These are phyloP conservation scores for Zaprionus tsacasi DNA, from an alignment of 1,140 invertebrate genomes.

Conservation along the genomic window DNA sequence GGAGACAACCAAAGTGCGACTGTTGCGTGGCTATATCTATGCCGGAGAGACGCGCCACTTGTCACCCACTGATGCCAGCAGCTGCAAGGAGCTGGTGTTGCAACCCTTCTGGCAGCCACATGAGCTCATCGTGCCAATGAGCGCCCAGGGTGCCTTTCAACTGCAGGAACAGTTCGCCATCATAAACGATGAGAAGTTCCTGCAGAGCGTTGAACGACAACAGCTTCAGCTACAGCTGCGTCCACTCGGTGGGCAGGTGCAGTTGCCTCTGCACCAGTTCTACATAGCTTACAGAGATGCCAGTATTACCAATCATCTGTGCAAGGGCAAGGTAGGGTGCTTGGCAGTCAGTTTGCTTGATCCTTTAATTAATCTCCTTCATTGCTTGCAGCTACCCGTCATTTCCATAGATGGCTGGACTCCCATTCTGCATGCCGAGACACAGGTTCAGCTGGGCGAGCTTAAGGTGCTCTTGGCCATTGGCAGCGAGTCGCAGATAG, in stretches of 20 bases:
- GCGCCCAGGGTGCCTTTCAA: conserved; percentile 40
- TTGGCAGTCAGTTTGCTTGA: not conserved
- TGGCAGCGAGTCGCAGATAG: conserved; percentile 87
- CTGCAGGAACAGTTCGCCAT: conserved; percentile 85
- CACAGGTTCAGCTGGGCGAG: conserved; percentile 84
- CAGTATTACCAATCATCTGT: conserved; percentile 85
- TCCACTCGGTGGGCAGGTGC: conserved; percentile 85
- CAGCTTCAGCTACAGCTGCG: conserved; percentile 86
- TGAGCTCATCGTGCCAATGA: conserved; percentile 29
- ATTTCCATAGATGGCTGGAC: conserved; percentile 87
- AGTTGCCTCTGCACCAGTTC: conserved; percentile 86
- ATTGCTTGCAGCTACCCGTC: conserved; percentile 85
- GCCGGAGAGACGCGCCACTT: conserved; percentile 65
- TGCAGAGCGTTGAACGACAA: conserved; percentile 86
- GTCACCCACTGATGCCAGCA: conserved; percentile 9
- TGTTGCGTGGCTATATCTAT: conserved; percentile 71
- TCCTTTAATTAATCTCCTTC: not conserved
- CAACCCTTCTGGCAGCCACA: conserved; percentile 76
- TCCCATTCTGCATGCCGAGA: conserved; percentile 84
- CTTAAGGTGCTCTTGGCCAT: conserved; percentile 86
- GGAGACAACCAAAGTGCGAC: conserved; percentile 74
- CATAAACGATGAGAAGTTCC: conserved; percentile 85
- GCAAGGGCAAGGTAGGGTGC: conserved; percentile 69
- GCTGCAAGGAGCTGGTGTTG: conserved; percentile 57
- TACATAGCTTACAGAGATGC: conserved; percentile 87